Percentiles rank a stretch among this genome's conserved stretches.
These are phyloP conservation scores for Phalacrocorax carbo DNA, from an alignment of 2,113 vertebrate genomes.

Conservation along the genomic window DNA sequence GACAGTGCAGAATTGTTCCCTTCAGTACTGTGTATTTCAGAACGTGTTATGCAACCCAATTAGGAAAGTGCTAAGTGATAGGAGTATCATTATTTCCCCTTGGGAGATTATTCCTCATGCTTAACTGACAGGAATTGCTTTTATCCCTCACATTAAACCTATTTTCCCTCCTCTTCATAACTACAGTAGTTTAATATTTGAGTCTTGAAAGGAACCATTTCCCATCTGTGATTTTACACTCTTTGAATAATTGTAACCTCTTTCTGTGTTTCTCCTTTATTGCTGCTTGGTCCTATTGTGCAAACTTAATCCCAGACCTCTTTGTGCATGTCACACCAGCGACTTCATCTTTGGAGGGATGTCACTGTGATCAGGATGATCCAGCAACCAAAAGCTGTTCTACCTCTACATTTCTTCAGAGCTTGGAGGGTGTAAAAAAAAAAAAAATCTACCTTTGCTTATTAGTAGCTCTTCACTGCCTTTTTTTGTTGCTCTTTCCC, in stretches of 20 bases:
- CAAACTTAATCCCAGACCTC: neutral
- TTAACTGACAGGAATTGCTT: neutral
- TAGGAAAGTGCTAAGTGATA: neutral
- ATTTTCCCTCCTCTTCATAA: neutral
- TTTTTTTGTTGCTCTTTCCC: neutral
- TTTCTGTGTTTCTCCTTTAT: neutral
- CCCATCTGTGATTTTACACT: neutral
- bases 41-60: neutral
- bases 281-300: neutral
- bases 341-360: neutral
- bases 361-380: neutral
- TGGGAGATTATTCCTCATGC: neutral
- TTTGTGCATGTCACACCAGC: accelerated
- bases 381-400: neutral
- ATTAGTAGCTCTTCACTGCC: neutral
- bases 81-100: neutral
- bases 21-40: neutral
- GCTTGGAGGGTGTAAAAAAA: neutral
- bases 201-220: neutral
- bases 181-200: neutral
- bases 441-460: neutral
- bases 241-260: neutral
- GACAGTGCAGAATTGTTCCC: neutral
- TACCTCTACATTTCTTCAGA: neutral
- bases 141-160: neutral